phyloP scores from a whole-genome alignment of 2,888 invertebrate genomes.

The Autographa gamma region DNA sequence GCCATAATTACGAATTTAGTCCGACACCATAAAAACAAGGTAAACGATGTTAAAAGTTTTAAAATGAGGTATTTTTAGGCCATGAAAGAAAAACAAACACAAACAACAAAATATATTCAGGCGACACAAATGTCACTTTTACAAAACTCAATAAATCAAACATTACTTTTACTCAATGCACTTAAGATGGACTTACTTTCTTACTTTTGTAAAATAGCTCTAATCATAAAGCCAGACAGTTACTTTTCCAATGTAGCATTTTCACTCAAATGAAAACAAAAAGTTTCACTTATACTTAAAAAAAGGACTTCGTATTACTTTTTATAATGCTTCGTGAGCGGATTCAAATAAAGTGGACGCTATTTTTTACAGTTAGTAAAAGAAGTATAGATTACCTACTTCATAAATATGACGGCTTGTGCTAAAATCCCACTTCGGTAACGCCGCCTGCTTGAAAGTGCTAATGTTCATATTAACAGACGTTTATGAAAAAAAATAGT shows the following conservation, averaged over 20 bases:
- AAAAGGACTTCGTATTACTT: neutral
- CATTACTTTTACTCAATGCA: constrained; percentile 4
- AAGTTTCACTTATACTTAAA: neutral
- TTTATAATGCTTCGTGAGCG: constrained; percentile 31
- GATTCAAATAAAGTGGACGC: constrained; percentile 10
- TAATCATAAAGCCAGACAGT: neutral
- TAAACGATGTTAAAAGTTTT: too few relatives aligned
- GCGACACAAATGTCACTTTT: neutral
- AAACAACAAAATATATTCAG: neutral
- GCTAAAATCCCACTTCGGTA: constrained; percentile 62
- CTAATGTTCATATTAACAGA: constrained; percentile 9
- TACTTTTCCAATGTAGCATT: neutral
- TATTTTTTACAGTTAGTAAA: constrained; percentile 13
- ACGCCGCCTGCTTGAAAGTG: constrained; percentile 53
- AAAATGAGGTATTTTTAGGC: too few relatives aligned
- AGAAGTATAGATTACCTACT: constrained; percentile 13
- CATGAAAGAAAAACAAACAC: too few relatives aligned
- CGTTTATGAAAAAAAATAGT: neutral
- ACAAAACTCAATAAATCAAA: neutral
- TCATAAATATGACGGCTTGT: constrained; percentile 36
- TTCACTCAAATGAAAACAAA: neutral
- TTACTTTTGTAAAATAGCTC: neutral
- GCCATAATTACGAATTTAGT: too few relatives aligned
- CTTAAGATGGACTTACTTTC: neutral
- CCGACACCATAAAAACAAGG: too few relatives aligned